A percentile compares a stretch with the other conserved stretches of the same genome.
These are phyloP conservation scores for Drosophila kambysellisi DNA, from an alignment of 2,888 invertebrate species.

Conservation along the genomic window DNA sequence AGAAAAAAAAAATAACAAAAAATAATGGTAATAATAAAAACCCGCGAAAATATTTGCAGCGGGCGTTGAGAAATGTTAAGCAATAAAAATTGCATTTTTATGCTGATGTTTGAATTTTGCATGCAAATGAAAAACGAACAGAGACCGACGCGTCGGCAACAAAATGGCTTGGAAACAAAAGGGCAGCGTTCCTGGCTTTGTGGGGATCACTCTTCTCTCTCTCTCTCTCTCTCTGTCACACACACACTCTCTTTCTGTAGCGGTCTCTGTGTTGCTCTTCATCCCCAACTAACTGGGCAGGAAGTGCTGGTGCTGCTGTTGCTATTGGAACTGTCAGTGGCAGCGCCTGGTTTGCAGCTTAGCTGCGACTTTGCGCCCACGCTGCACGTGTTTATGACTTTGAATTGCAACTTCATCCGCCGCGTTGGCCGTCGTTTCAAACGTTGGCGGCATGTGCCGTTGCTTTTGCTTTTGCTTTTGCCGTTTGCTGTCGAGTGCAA, in stretches of 20 bases:
- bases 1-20: conserved; percentile 19
- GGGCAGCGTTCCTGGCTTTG: conserved; percentile 38
- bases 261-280: background rate
- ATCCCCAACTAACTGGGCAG: conserved; percentile 43
- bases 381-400: conserved; percentile 83
- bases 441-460: conserved; percentile 44
- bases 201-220: conserved; percentile 43
- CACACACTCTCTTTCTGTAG: conserved; percentile 5
- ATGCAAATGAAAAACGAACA: conserved; percentile 83
- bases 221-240: background rate
- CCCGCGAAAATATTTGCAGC: conserved; percentile 82
- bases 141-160: conserved; percentile 57
- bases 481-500: conserved; percentile 77
- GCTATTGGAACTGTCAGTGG: conserved; percentile 62
- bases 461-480: conserved; percentile 27
- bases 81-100: conserved; percentile 84
- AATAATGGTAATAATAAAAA: conserved; percentile 72
- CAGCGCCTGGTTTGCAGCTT: conserved; percentile 71
- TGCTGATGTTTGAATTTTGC: conserved; percentile 84
- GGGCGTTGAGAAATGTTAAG: conserved; percentile 81
- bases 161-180: conserved; percentile 76
- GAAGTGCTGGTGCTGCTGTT: conserved; percentile 62
- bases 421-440: conserved; percentile 55
- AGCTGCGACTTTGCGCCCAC: conserved; percentile 82
- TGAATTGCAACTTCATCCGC: conserved; percentile 83